A percentile compares a stretch with the other conserved stretches of the same genome.
These are phyloP conservation scores for Stenodera caucasica DNA, from an alignment of 2,888 invertebrate genomes.

Conservation along the genomic window DNA sequence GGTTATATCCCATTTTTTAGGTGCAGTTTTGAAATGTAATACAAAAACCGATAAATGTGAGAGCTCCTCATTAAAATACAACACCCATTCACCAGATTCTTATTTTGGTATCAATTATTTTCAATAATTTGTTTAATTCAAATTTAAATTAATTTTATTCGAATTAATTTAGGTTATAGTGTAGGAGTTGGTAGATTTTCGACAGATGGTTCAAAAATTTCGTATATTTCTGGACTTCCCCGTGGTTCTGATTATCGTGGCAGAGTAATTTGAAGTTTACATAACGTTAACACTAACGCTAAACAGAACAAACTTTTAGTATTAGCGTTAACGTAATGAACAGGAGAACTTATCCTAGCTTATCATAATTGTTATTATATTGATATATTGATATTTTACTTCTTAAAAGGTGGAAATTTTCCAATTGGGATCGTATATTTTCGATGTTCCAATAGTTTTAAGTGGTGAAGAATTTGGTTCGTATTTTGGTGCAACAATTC, in stretches of 20 bases:
- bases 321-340: too few species aligned
- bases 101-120: background rate
- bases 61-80: background rate
- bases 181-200: conserved; percentile 52
- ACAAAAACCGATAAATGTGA: background rate
- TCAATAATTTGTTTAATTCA: background rate
- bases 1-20: background rate
- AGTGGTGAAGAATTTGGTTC: conserved; percentile 62
- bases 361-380: too few species aligned
- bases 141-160: background rate
- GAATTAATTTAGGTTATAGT: background rate
- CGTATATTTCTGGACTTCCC: conserved; percentile 61
- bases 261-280: conserved; percentile 42
- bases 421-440: background rate
- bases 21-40: background rate
- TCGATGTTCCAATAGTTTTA: conserved; percentile 6
- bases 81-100: background rate
- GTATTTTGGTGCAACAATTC: conserved; percentile 66
- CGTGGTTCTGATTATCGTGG: conserved; percentile 51
- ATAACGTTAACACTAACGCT: too few species aligned
- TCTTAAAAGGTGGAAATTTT: conserved; percentile 30
- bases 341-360: too few species aligned
- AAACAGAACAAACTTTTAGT: too few species aligned
- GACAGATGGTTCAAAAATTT: conserved; percentile 43
- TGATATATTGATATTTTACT: background rate